These are phyloP conservation scores for Gandaritis pyraliata DNA, from an alignment of 2,888 invertebrate species.

Conservation along the genomic window DNA sequence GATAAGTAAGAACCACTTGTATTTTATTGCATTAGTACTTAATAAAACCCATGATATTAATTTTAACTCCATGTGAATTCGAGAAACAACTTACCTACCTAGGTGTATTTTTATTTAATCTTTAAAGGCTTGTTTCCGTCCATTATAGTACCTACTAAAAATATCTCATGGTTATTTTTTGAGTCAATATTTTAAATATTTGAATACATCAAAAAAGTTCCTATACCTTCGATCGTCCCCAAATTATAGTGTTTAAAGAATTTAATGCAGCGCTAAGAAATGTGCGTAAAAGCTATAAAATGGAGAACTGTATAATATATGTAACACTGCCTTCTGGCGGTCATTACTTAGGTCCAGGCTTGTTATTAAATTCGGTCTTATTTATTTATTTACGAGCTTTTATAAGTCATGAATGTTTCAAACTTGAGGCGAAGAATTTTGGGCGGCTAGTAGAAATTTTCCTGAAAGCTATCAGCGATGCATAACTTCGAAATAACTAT, in stretches of 20 bases:
- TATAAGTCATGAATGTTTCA: conserved; percentile 50
- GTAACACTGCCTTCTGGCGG: conserved; percentile 80
- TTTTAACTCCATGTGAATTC: no score
- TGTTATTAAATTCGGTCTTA: conserved; percentile 82
- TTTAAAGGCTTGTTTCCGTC: no score
- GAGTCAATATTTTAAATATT: conserved; percentile 44
- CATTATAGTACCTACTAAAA: neutral
- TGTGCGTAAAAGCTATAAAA: conserved; percentile 80
- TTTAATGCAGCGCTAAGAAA: conserved; percentile 80
- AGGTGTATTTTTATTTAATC: no score
- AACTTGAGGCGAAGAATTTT: neutral
- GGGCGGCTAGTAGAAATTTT: neutral
- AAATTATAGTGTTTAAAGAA: conserved; percentile 81
- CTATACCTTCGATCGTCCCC: conserved; percentile 59
- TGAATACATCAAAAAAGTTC: conserved; percentile 63
- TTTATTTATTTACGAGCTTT: conserved; percentile 80
- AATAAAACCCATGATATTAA: no score
- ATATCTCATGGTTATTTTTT: conserved; percentile 6
- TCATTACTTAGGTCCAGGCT: conserved; percentile 77
- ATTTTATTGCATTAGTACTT: neutral
- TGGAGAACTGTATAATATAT: conserved; percentile 73
- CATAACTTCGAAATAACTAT: neutral
- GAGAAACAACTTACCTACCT: no score
- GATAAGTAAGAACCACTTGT: no score
- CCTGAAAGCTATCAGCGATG: neutral